Conservation (phyloP, 2,797 vertebrate genomes). For the Sebastolobus altivelis region DNA sequence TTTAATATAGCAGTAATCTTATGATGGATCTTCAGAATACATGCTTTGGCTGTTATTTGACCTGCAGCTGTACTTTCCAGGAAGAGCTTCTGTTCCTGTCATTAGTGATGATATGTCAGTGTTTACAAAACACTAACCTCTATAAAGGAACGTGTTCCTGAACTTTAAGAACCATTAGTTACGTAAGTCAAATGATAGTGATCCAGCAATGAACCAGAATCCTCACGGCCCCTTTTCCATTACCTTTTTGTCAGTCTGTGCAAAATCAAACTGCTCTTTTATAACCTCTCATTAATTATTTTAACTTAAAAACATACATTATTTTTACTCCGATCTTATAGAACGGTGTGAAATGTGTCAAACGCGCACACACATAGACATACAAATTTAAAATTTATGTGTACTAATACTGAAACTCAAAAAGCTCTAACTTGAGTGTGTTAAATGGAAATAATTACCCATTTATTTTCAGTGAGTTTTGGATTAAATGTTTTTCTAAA, state of each 20-base stretch:
- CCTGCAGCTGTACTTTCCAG: conserved; percentile 50
- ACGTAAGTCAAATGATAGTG: not conserved
- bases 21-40: not conserved
- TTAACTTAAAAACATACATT: not conserved
- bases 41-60: conserved; percentile 19
- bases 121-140: conserved; percentile 65
- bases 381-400: not conserved
- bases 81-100: conserved; percentile 30
- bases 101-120: conserved; percentile 11
- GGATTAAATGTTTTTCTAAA: not conserved
- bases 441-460: not conserved
- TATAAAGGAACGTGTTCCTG: conserved; percentile 7
- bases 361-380: not conserved
- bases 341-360: not conserved
- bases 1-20: not conserved
- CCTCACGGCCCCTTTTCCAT: not conserved
- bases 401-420: not conserved
- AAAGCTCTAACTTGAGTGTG: not conserved
- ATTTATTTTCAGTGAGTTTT: not conserved
- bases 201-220: not conserved
- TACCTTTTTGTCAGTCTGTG: not conserved
- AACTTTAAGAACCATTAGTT: conserved; percentile 9
- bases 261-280: not conserved
- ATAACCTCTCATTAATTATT: too few relatives aligned
- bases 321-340: not conserved